A percentile compares a stretch with the other conserved stretches of the same genome.
phyloP scores from a whole-genome alignment of 2,797 vertebrate species.

The Anguilla anguilla region DNA sequence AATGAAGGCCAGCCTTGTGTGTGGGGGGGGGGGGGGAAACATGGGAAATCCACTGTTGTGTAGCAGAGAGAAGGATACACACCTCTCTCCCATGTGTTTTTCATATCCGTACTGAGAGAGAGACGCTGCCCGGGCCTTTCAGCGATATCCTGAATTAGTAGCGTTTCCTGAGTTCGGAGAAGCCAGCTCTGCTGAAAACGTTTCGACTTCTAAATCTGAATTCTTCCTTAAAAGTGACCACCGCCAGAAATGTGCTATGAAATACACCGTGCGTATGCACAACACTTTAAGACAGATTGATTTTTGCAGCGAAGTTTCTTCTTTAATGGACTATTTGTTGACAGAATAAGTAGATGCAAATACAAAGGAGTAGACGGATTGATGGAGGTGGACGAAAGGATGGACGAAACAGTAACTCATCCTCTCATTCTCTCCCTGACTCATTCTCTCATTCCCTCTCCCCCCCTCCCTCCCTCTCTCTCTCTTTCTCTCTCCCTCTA shows the following conservation, averaged over 20 bases:
- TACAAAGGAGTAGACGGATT: not conserved
- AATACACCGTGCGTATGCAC: not conserved
- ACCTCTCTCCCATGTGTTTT: too few relatives aligned
- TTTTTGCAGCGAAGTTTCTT: not conserved
- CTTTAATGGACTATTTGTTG: not conserved
- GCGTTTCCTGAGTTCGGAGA: not conserved
- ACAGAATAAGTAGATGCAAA: not conserved
- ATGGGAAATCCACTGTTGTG: not conserved
- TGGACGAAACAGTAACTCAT: slow-evolving; percentile 40
- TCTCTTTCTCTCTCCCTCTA: not conserved
- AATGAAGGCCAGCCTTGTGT: not conserved
- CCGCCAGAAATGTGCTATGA: not conserved
- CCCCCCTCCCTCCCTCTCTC: too few relatives aligned
- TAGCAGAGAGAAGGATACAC: not conserved
- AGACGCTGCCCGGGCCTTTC: not conserved
- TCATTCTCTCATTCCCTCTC: slow-evolving; percentile 17
- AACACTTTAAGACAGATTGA: not conserved
- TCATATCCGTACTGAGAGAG: not conserved
- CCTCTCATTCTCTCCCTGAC: slow-evolving; percentile 4
- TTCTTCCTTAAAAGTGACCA: not conserved
- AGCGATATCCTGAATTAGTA: not conserved
- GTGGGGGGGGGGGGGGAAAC: not conserved
- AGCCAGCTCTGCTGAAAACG: not conserved
- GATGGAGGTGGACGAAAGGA: slow-evolving; percentile 28
- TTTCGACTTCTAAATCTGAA: not conserved